Percentiles rank a stretch among this genome's conserved stretches.
Evolutionary conservation across 2,797 vertebrate genomes (phyloP).

Genomic region (Pagetopsis macropterus): DNA sequence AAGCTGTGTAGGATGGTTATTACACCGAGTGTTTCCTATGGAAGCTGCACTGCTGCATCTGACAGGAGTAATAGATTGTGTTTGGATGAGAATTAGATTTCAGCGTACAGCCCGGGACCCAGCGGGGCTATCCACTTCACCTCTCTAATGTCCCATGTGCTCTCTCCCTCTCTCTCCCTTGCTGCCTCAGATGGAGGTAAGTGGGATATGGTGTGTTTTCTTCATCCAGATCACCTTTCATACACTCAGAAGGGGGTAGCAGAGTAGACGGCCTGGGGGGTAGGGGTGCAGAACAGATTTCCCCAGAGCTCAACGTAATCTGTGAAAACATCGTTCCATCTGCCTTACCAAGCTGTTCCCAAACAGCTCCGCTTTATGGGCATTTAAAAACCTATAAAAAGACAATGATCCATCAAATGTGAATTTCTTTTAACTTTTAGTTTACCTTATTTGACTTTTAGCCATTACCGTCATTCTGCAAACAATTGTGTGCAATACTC

Average conservation of each 20-base stretch:
- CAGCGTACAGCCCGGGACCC: conserved; percentile 69
- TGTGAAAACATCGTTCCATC: conserved; percentile 79
- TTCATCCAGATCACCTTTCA: conserved; percentile 77
- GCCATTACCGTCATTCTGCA: conserved; percentile 24
- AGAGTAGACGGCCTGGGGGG: conserved; percentile 30
- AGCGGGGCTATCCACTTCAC: conserved; percentile 77
- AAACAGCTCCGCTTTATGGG: conserved; percentile 68
- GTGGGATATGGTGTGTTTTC: conserved; percentile 75
- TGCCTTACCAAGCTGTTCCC: conserved; percentile 80
- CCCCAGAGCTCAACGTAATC: conserved; percentile 78
- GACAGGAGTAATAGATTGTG: conserved; percentile 77
- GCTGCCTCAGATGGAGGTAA: conserved; percentile 87
- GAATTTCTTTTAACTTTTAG: conserved; percentile 42
- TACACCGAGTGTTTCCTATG: conserved; percentile 44
- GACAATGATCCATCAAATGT: conserved; percentile 70
- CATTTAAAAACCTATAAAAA: conserved; percentile 75
- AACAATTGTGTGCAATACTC: neutral
- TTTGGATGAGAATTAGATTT: conserved; percentile 78
- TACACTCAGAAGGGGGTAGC: conserved; percentile 54
- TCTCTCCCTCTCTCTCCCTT: conserved; percentile 65
- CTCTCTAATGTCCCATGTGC: conserved; percentile 77
- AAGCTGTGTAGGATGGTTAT: conserved; percentile 42
- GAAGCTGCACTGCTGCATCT: conserved; percentile 62
- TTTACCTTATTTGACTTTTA: conserved; percentile 62
- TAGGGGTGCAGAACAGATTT: conserved; percentile 70